Base-by-base conservation (phyloP, 2,888 invertebrate genomes). In the Xylophagus ater region DNA sequence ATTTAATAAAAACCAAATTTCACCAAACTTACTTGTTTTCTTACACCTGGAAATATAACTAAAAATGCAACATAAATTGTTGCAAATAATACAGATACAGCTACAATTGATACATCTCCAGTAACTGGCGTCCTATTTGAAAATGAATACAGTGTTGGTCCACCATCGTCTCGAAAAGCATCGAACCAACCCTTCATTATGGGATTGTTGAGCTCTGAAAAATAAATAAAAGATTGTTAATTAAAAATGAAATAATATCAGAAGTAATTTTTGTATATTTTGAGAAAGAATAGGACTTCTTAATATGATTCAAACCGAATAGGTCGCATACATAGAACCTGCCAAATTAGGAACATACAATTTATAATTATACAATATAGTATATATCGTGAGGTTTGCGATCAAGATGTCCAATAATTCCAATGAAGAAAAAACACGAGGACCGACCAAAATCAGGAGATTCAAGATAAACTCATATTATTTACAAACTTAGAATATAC, bases 171-270 rank as follows among this genome's bases (percentile, higher is more conserved):
- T 62, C 96, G 85, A 74, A 94, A 96, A 50, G 92, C 90, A 68
- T 92, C 92, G 70, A 93, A 93, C 92, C 90, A 92, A 69, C 90
- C 90, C 77, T 78, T 85, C 87, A 87, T 88, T 67, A 69, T 76
- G 36, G 47, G 49, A 52, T 52, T 51, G 53, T 51, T 54, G 52
- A 49, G 52, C 49, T 51, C 58, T 59, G 48, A 3, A 51, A 53
- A 26, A n/a, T 35, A 38, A 37, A 33, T n/a, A n/a, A n/a, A n/a
- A n/a, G n/a, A n/a, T n/a, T n/a, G n/a, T n/a, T n/a, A n/a, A n/a
- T 14, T 29, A 34, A 18, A 14, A 25, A 34, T 30, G 31, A 24
- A 17, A 15, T 7, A 7, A 7, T 21, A 7, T 21, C 8, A 21
- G 8, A 8, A 21, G 8, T 21, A 21, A 21, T 21, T 21, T 21